A percentile compares a stretch with the other conserved stretches of the same genome.
These are phyloP conservation scores for Eleginops maclovinus DNA, from an alignment of 2,113 vertebrate species.

Conservation along the genomic window DNA sequence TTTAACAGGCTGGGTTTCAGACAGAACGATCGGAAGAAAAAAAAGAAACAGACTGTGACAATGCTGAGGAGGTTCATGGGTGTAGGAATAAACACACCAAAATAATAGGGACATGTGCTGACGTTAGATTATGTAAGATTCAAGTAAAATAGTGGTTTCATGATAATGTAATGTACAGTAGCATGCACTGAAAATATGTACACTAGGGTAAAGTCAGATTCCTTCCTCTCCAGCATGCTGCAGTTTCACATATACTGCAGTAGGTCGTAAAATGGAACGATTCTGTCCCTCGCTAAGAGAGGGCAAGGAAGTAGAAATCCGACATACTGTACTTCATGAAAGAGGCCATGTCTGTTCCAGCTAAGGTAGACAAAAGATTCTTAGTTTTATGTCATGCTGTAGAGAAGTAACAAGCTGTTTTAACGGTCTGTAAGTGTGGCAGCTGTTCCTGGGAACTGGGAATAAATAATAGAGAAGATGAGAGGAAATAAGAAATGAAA, in stretches of 20 bases:
- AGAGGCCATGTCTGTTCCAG: background rate
- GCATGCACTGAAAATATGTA: background rate
- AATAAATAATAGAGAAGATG: background rate
- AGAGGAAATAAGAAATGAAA: background rate
- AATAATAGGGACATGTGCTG: background rate
- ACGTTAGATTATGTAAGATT: background rate
- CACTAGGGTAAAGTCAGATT: constrained; percentile 13
- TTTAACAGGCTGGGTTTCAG: constrained; percentile 11
- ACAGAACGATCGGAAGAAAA: constrained; percentile 15
- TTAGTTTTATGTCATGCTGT: constrained; percentile 2
- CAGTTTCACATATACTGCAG: constrained; percentile 12
- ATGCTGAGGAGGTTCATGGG: background rate
- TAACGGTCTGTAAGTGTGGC: background rate
- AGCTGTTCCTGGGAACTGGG: too few relatives aligned
- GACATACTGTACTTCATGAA: background rate
- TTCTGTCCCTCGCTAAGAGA: constrained; percentile 37
- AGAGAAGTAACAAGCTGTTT: constrained; percentile 9
- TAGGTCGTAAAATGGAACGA: constrained; percentile 65
- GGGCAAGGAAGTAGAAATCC: background rate
- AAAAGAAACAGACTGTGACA: background rate
- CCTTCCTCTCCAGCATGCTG: constrained; percentile 14
- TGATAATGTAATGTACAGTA: background rate
- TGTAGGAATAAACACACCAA: background rate
- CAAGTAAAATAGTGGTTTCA: background rate
- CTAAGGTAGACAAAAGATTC: background rate